A percentile compares a stretch with the other conserved stretches of the same genome.
phyloP scores from a whole-genome alignment of 2,113 vertebrate genomes.

The Riparia riparia region DNA sequence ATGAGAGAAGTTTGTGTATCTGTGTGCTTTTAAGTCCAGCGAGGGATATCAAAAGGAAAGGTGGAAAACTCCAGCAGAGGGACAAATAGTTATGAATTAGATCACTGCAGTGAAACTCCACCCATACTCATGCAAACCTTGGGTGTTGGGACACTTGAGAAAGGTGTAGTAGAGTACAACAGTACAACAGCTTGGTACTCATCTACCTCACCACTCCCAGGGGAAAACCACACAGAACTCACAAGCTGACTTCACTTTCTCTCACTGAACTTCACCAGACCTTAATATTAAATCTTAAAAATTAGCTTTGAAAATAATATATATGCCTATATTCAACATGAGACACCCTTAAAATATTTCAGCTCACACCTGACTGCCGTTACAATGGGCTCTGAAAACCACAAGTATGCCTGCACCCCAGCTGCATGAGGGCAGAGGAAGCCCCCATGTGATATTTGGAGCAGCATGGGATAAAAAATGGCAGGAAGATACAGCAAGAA shows the following conservation, averaged over 20 bases:
- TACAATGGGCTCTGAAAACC: neutral
- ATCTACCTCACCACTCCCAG: neutral
- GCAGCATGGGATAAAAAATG: neutral
- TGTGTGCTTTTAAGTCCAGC: neutral
- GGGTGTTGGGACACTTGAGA: neutral
- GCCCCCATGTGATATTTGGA: neutral
- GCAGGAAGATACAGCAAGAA: neutral
- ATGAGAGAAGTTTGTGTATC: neutral
- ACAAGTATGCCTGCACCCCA: accelerated
- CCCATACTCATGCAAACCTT: neutral
- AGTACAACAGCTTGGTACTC: neutral
- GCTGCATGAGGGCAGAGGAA: neutral
- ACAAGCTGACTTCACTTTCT: neutral
- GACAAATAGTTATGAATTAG: neutral
- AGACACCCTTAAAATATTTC: neutral
- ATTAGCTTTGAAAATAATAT: neutral
- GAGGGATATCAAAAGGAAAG: neutral
- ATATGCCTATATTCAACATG: neutral
- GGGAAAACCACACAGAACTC: neutral
- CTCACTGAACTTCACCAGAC: neutral
- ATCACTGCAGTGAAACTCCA: neutral
- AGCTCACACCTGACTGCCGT: neutral
- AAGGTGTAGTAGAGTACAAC: neutral
- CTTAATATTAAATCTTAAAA: neutral
- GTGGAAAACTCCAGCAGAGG: neutral